Evolutionary conservation across 2,113 vertebrate species (phyloP).

Genomic region (Tichodroma muraria): DNA sequence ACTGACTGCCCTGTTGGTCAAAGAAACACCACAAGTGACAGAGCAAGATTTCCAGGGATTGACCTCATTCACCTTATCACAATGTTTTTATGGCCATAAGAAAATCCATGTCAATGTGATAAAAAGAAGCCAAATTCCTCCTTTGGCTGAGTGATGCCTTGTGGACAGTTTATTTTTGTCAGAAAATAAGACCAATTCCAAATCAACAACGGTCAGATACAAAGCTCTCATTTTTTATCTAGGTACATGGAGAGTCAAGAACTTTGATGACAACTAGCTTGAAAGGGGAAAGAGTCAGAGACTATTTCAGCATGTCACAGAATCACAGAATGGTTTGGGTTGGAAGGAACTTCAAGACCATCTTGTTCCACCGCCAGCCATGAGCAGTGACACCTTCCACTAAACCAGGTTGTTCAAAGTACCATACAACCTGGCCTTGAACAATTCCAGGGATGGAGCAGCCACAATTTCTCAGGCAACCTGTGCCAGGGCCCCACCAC

Average conservation of each 20-base stretch:
- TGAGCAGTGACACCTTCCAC: not conserved
- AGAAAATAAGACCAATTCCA: not conserved
- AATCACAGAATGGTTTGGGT: not conserved
- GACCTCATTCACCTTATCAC: not conserved
- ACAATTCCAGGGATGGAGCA: not conserved
- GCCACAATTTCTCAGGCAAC: not conserved
- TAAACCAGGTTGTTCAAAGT: not conserved
- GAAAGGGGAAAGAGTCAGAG: not conserved
- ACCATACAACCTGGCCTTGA: not conserved
- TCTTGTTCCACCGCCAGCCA: not conserved
- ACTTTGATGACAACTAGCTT: not conserved
- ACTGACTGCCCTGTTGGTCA: no score
- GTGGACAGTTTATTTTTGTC: not conserved
- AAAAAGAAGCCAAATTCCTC: not conserved
- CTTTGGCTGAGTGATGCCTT: not conserved
- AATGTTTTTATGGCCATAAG: not conserved
- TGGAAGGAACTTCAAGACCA: not conserved
- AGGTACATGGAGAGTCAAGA: not conserved
- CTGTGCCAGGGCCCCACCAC: not conserved
- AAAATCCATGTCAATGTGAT: not conserved
- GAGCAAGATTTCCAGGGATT: not conserved
- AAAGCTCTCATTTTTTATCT: not conserved
- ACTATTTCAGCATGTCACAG: not conserved
- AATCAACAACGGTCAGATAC: not conserved
- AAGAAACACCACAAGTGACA: not conserved